phyloP scores from a whole-genome alignment of 2,888 invertebrate species.

The Stenodema calcarata region DNA sequence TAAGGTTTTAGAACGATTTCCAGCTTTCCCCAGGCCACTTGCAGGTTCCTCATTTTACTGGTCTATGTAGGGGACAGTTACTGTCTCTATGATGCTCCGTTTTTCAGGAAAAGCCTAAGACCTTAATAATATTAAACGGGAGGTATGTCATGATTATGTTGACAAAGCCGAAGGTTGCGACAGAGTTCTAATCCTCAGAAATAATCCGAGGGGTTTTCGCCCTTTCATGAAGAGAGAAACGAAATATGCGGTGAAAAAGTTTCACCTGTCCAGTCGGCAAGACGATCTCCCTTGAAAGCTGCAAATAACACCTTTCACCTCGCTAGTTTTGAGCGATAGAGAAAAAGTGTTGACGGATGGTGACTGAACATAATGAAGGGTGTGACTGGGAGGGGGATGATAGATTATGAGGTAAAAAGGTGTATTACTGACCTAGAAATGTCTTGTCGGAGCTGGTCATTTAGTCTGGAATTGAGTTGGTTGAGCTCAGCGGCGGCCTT shows the following conservation, averaged over 20 bases:
- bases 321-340: not conserved
- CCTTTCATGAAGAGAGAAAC: not conserved
- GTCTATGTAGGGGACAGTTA: too few relatives aligned
- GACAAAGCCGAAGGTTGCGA: not conserved
- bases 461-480: slow-evolving; percentile 56
- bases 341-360: not conserved
- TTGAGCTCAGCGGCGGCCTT: slow-evolving; percentile 57
- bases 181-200: not conserved
- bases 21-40: too few relatives aligned
- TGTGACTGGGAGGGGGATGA: not conserved
- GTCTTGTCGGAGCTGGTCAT: slow-evolving; percentile 57
- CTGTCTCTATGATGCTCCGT: too few relatives aligned
- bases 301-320: slow-evolving; percentile 18
- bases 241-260: not conserved
- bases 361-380: not conserved
- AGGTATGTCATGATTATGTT: too few relatives aligned
- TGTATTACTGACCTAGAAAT: slow-evolving; percentile 56
- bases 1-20: too few relatives aligned
- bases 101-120: too few relatives aligned
- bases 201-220: not conserved
- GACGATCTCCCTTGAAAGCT: not conserved
- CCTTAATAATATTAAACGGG: too few relatives aligned
- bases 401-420: not conserved
- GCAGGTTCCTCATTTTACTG: too few relatives aligned
- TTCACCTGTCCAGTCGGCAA: not conserved